Evolutionary conservation across 1,140 invertebrate species (phyloP), one percentile per base, ranked within the genome.

Genomic region (Pomacea maculata): DNA sequence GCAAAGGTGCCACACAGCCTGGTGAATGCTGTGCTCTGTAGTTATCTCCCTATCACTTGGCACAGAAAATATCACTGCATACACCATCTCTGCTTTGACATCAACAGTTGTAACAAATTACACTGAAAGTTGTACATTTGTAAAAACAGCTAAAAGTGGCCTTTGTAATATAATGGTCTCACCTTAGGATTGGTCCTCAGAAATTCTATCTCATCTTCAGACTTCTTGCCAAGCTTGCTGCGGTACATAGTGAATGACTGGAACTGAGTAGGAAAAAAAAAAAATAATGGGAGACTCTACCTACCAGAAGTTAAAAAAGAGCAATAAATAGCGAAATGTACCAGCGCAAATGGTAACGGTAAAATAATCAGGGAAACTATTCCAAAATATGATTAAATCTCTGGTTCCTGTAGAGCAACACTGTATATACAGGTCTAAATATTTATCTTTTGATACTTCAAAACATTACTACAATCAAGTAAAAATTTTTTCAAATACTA

Each of bases 191-290:
- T 96, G 57, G 94, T 89, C 83, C 94, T 95, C 55, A 97, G 92
- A 78, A 92, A 92, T 68, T 96, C 95, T 83, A 97, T 94, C 89
- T 91, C 89, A 80, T 89, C 97, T 52, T 96, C 95, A 29, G 94
- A 92, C 89, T 97, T 95, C 90, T 97, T 96, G 3, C 94, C 94
- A 1, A 97, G 92, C 87, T 97, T 96, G 9, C 96, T 96, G 83
- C 92, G 88, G 83, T 97, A 99, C 89, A 99, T 97, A 55, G 96
- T 95, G 92, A 98, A 99, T 0, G 95, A 95, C 92, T 98, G 97
- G 91, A 99, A 99, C 92, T 99, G 95, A 86, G 97, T 97, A 45
- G 14, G 96, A 97, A 96, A 57, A 79, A 75, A 71, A 78, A 19
- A 19, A 77, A 64, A 8, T 74, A 79, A 57, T 55, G 70, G 78